These are phyloP conservation scores for Alitta virens DNA, from an alignment of 2,888 invertebrate species.

Conservation along the genomic window DNA sequence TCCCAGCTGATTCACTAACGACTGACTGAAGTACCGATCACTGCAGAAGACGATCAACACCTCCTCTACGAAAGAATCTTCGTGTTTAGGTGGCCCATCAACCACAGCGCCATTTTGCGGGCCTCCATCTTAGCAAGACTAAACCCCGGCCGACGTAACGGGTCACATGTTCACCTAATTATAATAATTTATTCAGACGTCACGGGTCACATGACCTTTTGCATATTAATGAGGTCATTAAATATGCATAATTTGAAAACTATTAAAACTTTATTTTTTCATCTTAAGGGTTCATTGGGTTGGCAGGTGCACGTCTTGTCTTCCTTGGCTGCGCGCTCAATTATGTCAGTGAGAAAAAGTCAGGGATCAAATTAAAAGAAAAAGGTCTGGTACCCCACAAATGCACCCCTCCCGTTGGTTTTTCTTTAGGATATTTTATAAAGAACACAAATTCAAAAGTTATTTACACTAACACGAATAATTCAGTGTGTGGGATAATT, in stretches of 20 bases:
- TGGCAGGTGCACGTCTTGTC: no score
- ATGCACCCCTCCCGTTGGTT: no score
- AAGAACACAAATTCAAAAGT: no score
- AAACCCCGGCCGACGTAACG: slow-evolving; percentile 8
- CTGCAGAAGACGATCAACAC: background rate
- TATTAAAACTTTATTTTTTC: background rate
- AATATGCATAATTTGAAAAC: slow-evolving; percentile 4
- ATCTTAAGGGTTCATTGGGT: no score
- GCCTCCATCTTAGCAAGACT: background rate
- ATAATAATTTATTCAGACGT: slow-evolving; percentile 17
- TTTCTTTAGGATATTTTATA: no score
- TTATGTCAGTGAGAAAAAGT: no score
- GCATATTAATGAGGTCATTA: slow-evolving; percentile 16
- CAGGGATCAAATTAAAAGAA: no score
- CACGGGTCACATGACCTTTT: slow-evolving; percentile 15
- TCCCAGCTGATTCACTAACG: no score
- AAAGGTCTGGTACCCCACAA: no score
- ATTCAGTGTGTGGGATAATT: no score
- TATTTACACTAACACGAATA: no score
- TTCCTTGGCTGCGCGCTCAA: no score
- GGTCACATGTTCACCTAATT: slow-evolving; percentile 13
- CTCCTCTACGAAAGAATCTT: background rate
- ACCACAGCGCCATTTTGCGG: background rate
- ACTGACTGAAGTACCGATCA: background rate
- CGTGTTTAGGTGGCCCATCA: slow-evolving; percentile 1